Base-by-base conservation (phyloP, 2,888 invertebrate species). In the Cryptocephalus moraei region DNA sequence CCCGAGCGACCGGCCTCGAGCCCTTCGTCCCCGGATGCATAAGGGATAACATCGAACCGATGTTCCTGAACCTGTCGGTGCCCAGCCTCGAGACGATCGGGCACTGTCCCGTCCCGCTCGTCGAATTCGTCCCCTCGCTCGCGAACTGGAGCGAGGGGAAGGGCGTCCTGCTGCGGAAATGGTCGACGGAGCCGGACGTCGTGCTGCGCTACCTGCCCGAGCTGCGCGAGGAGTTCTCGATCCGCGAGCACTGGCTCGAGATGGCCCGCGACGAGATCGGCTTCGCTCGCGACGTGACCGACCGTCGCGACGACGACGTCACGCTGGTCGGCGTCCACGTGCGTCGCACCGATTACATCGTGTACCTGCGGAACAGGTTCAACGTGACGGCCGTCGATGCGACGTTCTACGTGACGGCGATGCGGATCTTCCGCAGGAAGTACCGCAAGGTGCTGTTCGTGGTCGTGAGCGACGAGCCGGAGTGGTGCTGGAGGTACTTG, bases 131-230 rank as follows among this genome's bases (percentile, higher is more conserved):
- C 34, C 72, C 67, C 53, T 74, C 75, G 4, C 61, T 75, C 45
- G 72, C 73, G 40, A 69, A 71, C 39, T 78, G 77, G 78, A 76
- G 75, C 61, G 76, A 75, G 9, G 73, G 75, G 45, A 77, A 77
- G 59, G 76, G 75, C 58, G 77, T 78, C 50, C 70, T 77, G 52
- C 67, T 78, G 57, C 76, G 76, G 47, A 70, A 71, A 47, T 75
- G 75, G 59, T 72, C 74, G 32, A 70, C 75, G 38, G 72, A 76
- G 53, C 74, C 76, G 62, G 76, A 77, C 41, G 61, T 76, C 51
- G 74, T 78, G 49, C 62, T 77, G 55, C 68, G 73, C 45, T 77
- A 76, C 76, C 69, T 74, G 61, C 75, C 76, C 61, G 77, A 78
- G 58, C 69, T 78, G 49, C 68, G 75, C 47, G 71, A 73, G 55